Evolutionary conservation across 2,888 invertebrate species (phyloP).

Genomic region (Polyploca ridens): DNA sequence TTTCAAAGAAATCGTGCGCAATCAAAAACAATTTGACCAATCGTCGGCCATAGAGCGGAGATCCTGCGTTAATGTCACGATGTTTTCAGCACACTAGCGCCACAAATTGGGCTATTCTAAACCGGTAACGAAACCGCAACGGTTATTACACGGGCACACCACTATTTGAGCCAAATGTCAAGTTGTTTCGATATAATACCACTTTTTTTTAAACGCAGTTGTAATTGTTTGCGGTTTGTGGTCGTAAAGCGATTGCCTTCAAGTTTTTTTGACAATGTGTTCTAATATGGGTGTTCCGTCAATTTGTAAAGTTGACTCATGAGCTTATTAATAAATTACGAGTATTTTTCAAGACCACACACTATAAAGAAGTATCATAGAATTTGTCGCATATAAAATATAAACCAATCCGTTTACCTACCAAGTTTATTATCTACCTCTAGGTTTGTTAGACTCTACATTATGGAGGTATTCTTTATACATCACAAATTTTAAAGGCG

Average conservation of each 20-base stretch:
- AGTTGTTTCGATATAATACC: conserved; percentile 40
- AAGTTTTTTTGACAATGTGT: conserved; percentile 68
- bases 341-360: not conserved
- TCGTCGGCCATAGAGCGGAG: conserved; percentile 51
- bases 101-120: conserved; percentile 62
- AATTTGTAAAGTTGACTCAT: conserved; percentile 17
- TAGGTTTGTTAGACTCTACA: too few relatives aligned
- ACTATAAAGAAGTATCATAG: not conserved
- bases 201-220: conserved; percentile 45
- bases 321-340: conserved; percentile 13
- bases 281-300: conserved; percentile 51
- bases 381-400: not conserved
- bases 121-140: conserved; percentile 49
- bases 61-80: conserved; percentile 68
- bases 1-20: conserved; percentile 54
- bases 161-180: conserved; percentile 60
- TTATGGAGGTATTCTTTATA: too few relatives aligned
- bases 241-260: conserved; percentile 36
- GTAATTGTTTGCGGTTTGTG: conserved; percentile 49
- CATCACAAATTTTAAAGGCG: too few relatives aligned
- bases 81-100: conserved; percentile 54
- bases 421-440: too few relatives aligned
- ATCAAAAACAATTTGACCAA: conserved; percentile 70
- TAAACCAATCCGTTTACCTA: too few relatives aligned
- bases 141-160: conserved; percentile 45